phyloP scores from a whole-genome alignment of 2,113 vertebrate genomes.

The Psilopogon haemacephalus region DNA sequence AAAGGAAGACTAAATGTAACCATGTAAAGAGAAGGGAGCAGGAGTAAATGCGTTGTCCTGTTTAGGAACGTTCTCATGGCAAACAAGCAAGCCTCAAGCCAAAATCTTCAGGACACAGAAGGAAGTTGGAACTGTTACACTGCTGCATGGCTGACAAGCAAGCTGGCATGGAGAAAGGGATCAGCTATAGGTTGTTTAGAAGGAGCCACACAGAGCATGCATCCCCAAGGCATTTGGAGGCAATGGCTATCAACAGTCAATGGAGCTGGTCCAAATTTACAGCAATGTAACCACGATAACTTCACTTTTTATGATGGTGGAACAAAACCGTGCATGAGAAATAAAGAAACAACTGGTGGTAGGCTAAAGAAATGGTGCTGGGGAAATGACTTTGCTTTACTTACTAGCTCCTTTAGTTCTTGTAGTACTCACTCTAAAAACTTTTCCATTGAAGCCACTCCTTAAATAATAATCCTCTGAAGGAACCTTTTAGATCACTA shows the following conservation, averaged over 20 bases:
- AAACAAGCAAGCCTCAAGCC: constrained; percentile 39
- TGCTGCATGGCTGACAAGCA: not conserved
- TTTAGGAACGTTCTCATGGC: constrained; percentile 55
- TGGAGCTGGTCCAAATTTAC: constrained; percentile 22
- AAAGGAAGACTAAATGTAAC: constrained; percentile 36
- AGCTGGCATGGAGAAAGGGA: constrained; percentile 22
- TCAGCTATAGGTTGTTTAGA: constrained; percentile 28
- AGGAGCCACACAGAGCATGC: constrained; percentile 15
- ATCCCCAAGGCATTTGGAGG: constrained; percentile 9
- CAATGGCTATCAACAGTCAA: not conserved
- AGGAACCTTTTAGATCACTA: constrained; percentile 38
- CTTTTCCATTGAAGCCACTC: not conserved
- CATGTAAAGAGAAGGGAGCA: constrained; percentile 13
- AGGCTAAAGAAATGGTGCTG: not conserved
- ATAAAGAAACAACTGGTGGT: not conserved
- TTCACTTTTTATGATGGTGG: not conserved
- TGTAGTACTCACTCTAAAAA: not conserved
- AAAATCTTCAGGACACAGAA: constrained; percentile 48
- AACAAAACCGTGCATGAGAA: not conserved
- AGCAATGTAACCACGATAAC: not conserved
- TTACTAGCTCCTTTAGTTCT: not conserved
- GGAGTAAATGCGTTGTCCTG: constrained; percentile 29
- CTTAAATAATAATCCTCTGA: constrained; percentile 23
- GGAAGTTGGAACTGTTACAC: constrained; percentile 10
- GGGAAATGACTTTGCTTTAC: not conserved